Evolutionary conservation across 2,797 vertebrate genomes (phyloP), one percentile per base, ranked within the genome.

Genomic region (Hylomyscus alleni): DNA sequence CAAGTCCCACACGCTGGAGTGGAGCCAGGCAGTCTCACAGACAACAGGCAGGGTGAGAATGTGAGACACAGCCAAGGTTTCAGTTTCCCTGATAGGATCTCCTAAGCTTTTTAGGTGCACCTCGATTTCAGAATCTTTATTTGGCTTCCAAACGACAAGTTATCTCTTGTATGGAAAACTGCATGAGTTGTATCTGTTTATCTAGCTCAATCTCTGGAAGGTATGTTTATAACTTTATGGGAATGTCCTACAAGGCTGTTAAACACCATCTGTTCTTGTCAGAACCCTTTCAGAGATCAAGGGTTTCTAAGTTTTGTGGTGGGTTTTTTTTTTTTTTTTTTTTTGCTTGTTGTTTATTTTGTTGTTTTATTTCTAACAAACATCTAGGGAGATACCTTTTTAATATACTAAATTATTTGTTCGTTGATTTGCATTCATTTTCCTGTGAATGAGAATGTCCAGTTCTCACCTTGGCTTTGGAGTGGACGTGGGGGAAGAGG

Each of bases 171-270:
- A 94, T 92, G 77, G 83, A 95, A 97, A 98, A 97, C 95, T 97
- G 91, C 93, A 94, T 76, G 88, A 91, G 81, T 91, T 95, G 29
- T 98, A 94, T 97, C 92, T 88, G 94, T 98, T 98, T 98, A 97
- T 98, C 96, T 95, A 97, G 97, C 98, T 95, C 97, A 98, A 98
- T 97, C 94, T 96, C 83, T 97, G 96, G 97, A 98, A 98, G 96
- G 95, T 96, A 96, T 34, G 81, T 95, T 98, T 97, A 89, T 97
- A 96, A 96, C 86, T 97, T 97, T 91, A 86, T 91, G 77, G 86
- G 85, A 94, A 95, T 97, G 94, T 97, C 92, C 92, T 97, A 97
- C 96, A 96, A 93, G 69, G 89, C 92, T 96, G 76, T 98, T 96
- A 90, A 96, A 96, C 96, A 97, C 67, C 93, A 97, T 3, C 62